Percentiles rank a stretch among this genome's conserved stretches.
phyloP scores from a whole-genome alignment of 1,140 invertebrate species.

The Anastrepha obliqua region DNA sequence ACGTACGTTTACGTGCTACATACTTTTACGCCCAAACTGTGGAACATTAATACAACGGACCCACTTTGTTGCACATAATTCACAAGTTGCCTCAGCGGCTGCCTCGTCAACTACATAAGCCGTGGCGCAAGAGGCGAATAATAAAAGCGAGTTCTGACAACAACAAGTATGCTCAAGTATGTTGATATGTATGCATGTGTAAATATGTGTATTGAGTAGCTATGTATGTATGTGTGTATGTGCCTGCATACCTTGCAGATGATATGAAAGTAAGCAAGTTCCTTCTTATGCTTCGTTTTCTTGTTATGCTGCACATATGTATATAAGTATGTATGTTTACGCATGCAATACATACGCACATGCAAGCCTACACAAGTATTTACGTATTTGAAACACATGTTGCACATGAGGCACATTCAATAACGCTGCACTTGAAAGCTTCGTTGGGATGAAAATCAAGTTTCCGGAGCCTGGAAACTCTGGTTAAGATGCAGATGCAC shows the following conservation, averaged over 20 bases:
- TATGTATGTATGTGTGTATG: too few relatives aligned
- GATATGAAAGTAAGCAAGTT: neutral
- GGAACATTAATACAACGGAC: neutral
- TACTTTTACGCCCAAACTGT: neutral
- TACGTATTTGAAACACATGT: neutral
- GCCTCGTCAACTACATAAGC: neutral
- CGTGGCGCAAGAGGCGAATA: neutral
- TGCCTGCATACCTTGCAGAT: neutral
- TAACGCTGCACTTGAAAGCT: neutral
- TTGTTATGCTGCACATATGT: neutral
- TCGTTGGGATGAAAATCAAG: neutral
- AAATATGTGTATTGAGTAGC: too few relatives aligned
- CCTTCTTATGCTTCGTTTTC: neutral
- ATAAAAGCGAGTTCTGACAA: neutral
- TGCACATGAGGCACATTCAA: neutral
- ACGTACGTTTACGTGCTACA: neutral
- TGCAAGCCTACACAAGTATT: neutral
- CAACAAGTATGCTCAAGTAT: neutral
- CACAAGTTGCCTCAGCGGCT: neutral
- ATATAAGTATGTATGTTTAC: neutral
- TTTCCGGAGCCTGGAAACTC: too few relatives aligned
- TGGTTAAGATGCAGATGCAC: neutral
- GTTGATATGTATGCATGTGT: too few relatives aligned
- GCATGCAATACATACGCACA: too few relatives aligned
- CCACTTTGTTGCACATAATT: neutral